A percentile compares a stretch with the other conserved stretches of the same genome.
Conservation (phyloP, 2,797 vertebrate genomes). For the Gymnothorax reevesii region DNA sequence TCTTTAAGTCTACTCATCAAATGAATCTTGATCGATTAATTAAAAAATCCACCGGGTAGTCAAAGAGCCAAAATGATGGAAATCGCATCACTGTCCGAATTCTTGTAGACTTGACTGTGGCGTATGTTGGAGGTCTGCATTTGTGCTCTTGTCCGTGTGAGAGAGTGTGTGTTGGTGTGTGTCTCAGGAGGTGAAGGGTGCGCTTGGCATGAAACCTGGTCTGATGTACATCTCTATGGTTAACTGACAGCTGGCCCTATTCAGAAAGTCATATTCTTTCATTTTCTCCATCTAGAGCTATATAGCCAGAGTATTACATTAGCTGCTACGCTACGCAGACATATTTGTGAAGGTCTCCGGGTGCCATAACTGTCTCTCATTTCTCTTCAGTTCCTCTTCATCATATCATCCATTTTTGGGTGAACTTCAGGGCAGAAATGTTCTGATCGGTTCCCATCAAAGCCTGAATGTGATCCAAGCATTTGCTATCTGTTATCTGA, state of each 20-base stretch:
- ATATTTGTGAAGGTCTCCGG: not conserved
- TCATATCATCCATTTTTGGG: not conserved
- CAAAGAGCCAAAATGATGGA: too few species aligned
- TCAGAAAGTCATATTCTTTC: not conserved
- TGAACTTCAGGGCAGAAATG: not conserved
- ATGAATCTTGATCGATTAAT: too few species aligned
- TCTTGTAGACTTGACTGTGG: not conserved
- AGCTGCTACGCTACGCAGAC: not conserved
- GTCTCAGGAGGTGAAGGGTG: not conserved
- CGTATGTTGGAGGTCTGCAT: not conserved
- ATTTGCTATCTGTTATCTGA: not conserved
- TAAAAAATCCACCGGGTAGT: too few species aligned
- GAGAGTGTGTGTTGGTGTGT: not conserved
- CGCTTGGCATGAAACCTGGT: not conserved
- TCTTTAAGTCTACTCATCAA: too few species aligned
- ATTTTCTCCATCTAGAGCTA: not conserved
- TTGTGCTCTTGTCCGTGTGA: not conserved
- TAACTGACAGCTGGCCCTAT: not conserved
- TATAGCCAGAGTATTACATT: not conserved
- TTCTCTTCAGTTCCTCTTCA: not conserved
- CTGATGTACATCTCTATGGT: not conserved
- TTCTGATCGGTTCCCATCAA: constrained; percentile 18
- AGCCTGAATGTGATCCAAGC: constrained; percentile 12
- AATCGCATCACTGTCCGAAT: not conserved
- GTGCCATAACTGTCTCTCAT: too few species aligned